Evolutionary conservation across 2,888 invertebrate genomes (phyloP).

Genomic region (Drosophila vallismaia): DNA sequence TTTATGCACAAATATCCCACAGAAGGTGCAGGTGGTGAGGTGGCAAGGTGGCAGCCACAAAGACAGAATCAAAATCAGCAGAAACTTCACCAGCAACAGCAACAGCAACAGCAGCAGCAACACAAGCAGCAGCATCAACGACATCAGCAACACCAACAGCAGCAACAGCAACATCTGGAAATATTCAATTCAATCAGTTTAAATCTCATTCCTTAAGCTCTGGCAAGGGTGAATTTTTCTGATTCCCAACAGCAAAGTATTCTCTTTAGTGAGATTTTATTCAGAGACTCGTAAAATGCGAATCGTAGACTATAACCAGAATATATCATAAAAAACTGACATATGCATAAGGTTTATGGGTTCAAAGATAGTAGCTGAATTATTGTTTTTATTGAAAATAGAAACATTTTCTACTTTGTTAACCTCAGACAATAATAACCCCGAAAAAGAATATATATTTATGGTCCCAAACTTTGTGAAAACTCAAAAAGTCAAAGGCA

Average conservation of each 20-base stretch:
- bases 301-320: background rate
- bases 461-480: constrained; percentile 13
- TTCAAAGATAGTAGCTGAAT: background rate
- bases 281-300: background rate
- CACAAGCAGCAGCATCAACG: background rate
- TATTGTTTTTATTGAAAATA: background rate
- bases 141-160: constrained; percentile 25
- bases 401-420: background rate
- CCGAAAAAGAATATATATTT: constrained; percentile 19
- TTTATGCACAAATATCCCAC: constrained; percentile 67
- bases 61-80: constrained; percentile 44
- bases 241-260: constrained; percentile 34
- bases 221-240: constrained; percentile 33
- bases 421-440: too few relatives aligned
- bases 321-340: background rate
- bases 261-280: constrained; percentile 11
- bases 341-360: background rate
- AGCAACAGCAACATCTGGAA: constrained; percentile 51
- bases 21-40: constrained; percentile 37
- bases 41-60: constrained; percentile 12
- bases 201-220: constrained; percentile 38
- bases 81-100: constrained; percentile 28
- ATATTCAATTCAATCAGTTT: constrained; percentile 68
- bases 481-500: constrained; percentile 21
- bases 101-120: constrained; percentile 48